Conservation (phyloP, 2,113 vertebrate genomes). For the Osmerus eperlanus region DNA sequence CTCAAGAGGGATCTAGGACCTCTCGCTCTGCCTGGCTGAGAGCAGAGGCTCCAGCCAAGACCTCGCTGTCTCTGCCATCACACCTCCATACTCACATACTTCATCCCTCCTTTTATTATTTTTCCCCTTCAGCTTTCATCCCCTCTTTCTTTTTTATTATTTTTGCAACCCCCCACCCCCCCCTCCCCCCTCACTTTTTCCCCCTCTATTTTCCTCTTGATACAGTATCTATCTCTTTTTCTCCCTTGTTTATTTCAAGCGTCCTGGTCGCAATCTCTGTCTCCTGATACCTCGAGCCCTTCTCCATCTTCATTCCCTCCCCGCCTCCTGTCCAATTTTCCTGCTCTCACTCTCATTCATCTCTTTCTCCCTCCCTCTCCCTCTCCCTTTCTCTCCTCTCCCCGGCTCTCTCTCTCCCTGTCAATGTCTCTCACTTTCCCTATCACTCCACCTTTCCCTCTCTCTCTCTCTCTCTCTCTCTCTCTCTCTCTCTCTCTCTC, state of each 20-base stretch:
- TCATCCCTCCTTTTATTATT: no score
- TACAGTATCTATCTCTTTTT: neutral
- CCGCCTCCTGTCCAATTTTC: slow-evolving; percentile 69
- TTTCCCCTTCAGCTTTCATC: no score
- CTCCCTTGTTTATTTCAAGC: neutral
- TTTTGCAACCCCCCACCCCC: slow-evolving; percentile 21
- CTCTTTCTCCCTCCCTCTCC: slow-evolving; percentile 42
- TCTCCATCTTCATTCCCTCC: slow-evolving; percentile 68
- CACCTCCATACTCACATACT: no score
- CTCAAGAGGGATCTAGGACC: no score
- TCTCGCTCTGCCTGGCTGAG: no score
- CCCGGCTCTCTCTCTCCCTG: neutral
- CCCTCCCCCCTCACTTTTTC: slow-evolving; percentile 8
- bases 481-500: no score
- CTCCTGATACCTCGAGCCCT: slow-evolving; percentile 38
- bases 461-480: neutral
- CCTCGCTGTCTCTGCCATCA: no score
- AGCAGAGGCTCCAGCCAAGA: no score
- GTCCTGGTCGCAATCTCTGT: slow-evolving; percentile 1
- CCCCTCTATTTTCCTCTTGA: slow-evolving; percentile 1
- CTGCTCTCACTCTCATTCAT: slow-evolving; percentile 63
- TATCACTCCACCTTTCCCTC: slow-evolving; percentile 23
- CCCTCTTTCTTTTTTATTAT: slow-evolving; percentile 1
- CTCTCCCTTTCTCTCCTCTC: slow-evolving; percentile 19
- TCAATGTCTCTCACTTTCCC: no score